Base-by-base conservation (phyloP, 2,888 invertebrate genomes). In the Eupsilia transversa region DNA sequence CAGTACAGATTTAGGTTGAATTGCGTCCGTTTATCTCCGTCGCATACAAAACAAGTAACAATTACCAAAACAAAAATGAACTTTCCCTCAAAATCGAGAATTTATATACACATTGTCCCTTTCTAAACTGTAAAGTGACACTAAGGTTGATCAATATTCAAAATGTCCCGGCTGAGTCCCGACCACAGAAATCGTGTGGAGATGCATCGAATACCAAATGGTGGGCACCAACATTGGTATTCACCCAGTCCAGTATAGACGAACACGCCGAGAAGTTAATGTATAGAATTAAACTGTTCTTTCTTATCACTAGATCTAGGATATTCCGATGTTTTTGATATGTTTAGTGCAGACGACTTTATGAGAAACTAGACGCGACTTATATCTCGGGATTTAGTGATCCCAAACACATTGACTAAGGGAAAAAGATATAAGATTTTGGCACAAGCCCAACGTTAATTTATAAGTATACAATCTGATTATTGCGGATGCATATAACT, bases 131-230 rank as follows among this genome's bases (percentile, higher is more conserved):
- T 87, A 79, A 76, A 86, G 79, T 83, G 85, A 76, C 84, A 77
- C 79, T 82, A 54, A 72, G 64, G 80, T 83, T 92, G 91, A 95
- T 96, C 94, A 96, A 95, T 95, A 96, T 96, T 95, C 95, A 93
- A 94, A 93, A 93, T 90, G 93, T 89, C 90, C 90, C 89, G 88
- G 89, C 92, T 85, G 89, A 90, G 93, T 90, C 92, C 91, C 91
- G 93, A 92, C 93, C 91, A 93, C 94, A 95, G 95, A 94, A 95
- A 95, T 95, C 95, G 96, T 96, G 95, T 91, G 90, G 85, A 88
- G 90, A 88, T 89, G 92, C 84, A 80, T 85, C 84, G 96, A 94
- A 96, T 96, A 95, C 94, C 90, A 95, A 96, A 89, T 89, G 85
- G 80, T 68, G 49, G 86, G 82, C 86, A 86, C 88, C 84, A 56